Evolutionary conservation across 2,113 vertebrate genomes (phyloP), one percentile per base, ranked within the genome.

Genomic region (Oreochromis niloticus): DNA sequence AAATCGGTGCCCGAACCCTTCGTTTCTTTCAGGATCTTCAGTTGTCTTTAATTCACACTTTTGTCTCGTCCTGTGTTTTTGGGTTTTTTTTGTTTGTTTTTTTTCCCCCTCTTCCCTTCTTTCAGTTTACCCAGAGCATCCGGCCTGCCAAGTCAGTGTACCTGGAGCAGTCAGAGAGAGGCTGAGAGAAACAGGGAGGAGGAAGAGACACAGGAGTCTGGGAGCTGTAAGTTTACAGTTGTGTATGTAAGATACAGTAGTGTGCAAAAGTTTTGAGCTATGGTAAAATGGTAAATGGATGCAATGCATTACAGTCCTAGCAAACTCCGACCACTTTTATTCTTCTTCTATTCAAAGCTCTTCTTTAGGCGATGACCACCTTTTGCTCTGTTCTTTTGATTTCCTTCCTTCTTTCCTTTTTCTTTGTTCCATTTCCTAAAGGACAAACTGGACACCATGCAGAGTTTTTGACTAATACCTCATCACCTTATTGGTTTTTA

Each of bases 111-210:
- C 10, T n/a, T 6, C 34, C 43, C 19, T 36, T 34, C 52, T 75
- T 56, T 46, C 87, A 96, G 96, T 95, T 95, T 94, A 93, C 94
- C 86, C 95, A 95, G 92, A 96, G 91, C 88, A 90, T 94, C 88
- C 95, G 95, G 89, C 92, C 96, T 88, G 81, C 88, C 86, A 97
- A 97, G 87, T 87, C 94, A 54, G 88, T 93, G 80, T 95, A 93
- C 89, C 85, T 96, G 95, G 97, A 97, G 92, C 97, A 96, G 91
- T 96, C 96, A 12, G 97, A 97, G 89, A 96, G 96, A 96, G 96
- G 97, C 85, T 97, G 97, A 97, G 85, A 83, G 56, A 78, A 75
- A 54, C 63, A 54, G 46, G 24, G 87, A 90, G 57, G 87, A 91
- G 32, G 87, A 88, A 19, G 80, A 90, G 63, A 82, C 85, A 9